Conservation (phyloP, 2,797 vertebrate genomes). For the Rhynchotus rufescens region DNA sequence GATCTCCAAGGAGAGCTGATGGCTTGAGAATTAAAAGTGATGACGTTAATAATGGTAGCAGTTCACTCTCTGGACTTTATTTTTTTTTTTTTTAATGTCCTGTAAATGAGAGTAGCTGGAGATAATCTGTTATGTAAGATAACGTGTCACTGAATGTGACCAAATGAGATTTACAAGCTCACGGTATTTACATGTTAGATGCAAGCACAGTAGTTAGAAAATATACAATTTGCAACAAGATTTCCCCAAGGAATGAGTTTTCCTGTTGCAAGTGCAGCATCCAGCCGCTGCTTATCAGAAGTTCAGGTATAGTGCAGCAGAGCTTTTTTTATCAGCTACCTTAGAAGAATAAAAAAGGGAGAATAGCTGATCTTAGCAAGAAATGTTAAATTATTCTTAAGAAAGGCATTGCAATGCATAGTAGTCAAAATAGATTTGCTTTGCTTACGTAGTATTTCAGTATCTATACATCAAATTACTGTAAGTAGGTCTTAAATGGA, state of each 20-base stretch:
- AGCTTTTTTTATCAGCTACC: neutral
- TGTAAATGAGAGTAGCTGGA: conserved; percentile 42
- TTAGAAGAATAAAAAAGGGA: neutral
- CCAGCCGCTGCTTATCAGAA: neutral
- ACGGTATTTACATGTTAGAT: neutral
- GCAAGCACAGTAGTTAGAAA: neutral
- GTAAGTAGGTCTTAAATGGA: neutral
- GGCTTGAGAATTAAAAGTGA: neutral
- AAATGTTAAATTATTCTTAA: neutral
- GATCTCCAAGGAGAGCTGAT: neutral
- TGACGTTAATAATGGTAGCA: conserved; percentile 17
- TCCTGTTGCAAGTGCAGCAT: neutral
- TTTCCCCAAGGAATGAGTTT: neutral
- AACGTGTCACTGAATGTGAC: neutral
- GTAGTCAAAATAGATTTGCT: neutral
- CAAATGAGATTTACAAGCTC: neutral
- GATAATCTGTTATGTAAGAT: conserved; percentile 76
- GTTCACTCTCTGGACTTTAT: conserved; percentile 25
- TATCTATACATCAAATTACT: neutral
- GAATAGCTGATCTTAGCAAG: neutral
- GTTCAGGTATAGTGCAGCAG: conserved; percentile 30
- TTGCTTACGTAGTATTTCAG: neutral
- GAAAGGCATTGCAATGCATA: neutral
- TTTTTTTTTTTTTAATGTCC: neutral
- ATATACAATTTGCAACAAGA: neutral